phyloP scores from a whole-genome alignment of 2,113 vertebrate species.

The Panthera uncia region DNA sequence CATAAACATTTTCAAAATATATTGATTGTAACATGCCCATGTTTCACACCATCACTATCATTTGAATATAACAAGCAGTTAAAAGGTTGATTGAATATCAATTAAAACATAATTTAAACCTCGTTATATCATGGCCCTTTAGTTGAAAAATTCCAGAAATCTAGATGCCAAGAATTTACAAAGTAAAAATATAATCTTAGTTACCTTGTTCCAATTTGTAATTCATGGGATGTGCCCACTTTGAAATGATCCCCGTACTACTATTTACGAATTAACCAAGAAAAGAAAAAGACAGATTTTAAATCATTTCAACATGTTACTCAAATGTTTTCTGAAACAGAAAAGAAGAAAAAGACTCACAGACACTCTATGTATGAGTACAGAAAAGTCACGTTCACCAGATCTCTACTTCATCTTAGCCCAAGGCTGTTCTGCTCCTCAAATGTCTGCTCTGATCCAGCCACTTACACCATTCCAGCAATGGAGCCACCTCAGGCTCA shows the following conservation, averaged over 20 bases:
- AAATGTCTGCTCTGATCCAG: neutral
- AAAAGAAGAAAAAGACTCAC: neutral
- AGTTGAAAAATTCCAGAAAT: neutral
- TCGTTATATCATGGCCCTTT: neutral
- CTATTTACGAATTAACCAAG: conserved; percentile 37
- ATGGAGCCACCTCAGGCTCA: fast-evolving
- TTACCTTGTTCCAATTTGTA: neutral
- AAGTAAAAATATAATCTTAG: neutral
- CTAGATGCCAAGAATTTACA: neutral
- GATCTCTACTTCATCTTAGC: neutral
- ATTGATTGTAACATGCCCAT: neutral
- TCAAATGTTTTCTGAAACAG: conserved; percentile 46
- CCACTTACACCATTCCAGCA: neutral
- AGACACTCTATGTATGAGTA: neutral
- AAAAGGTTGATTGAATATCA: neutral
- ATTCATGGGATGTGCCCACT: neutral
- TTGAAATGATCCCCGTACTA: conserved; percentile 8
- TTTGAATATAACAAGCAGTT: neutral
- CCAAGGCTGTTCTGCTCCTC: neutral
- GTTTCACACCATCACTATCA: neutral
- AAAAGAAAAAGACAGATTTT: neutral
- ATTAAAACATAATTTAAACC: neutral
- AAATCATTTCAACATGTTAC: conserved; percentile 6
- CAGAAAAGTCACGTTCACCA: neutral
- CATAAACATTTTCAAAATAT: neutral